Evolutionary conservation across 1,140 invertebrate genomes (phyloP), one percentile per base, ranked within the genome.

Genomic region (Alviniconcha marisindica): DNA sequence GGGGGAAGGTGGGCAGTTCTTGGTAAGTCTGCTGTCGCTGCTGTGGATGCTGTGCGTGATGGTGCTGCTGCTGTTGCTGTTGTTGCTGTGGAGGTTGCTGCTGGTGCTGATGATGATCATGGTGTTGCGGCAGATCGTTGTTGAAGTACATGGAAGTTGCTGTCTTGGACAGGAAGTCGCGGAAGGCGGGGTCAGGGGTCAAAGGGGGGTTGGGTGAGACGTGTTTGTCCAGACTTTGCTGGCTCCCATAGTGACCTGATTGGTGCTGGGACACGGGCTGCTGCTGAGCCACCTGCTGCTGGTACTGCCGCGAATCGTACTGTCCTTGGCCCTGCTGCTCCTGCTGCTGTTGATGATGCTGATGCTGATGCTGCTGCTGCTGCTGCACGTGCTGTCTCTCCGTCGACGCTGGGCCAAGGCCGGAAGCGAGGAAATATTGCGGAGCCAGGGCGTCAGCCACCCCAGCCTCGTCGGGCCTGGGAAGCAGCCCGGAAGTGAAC

Each of bases 321-420:
- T 28, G 56, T 36, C 56, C 33, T 14, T 78, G 56, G 44, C 38
- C 21, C 40, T 73, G 56, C 10, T 38, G 63, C 10, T 71, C 31
- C 36, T 81, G 56, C n/a, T 66, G 78, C 2, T 80, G 78, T 36
- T 31, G 31, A 3, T 79, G 44, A 79, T 79, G 77, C 18, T 79
- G 77, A 33, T 51, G 77, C 0, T 79, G 77, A 21, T 79, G 56
- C 1, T 66, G 78, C n/a, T n/a, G n/a, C n/a, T n/a, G n/a, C n/a
- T n/a, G n/a, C n/a, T 63, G 79, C 12, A 40, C 21, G n/a, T 38
- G 28, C 18, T 36, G 56, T 31, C 56, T 40, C 12, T 40, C 38
- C 38, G 74, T 51, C 3, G 3, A 0, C 12, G 10, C 33, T 42
- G 24, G n/a, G 36, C 74, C 33, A 24, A 48, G n/a, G 3, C 74